Evolutionary conservation across 2,113 vertebrate genomes (phyloP).

Genomic region (Colinus virginianus): DNA sequence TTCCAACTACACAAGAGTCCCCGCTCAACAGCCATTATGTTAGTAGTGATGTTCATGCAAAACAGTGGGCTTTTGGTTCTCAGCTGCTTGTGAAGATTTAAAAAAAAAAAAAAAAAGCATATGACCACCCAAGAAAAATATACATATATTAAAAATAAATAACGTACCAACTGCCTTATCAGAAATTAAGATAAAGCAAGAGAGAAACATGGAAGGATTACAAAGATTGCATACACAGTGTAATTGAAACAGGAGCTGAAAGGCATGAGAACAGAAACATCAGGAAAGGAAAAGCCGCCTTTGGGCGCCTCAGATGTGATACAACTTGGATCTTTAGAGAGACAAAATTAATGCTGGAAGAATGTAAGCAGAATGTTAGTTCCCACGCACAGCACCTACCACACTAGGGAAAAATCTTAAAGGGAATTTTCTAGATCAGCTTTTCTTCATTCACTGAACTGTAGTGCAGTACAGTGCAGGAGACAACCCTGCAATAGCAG

Average conservation of each 20-base stretch:
- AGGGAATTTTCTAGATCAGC: neutral
- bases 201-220: neutral
- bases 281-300: neutral
- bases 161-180: neutral
- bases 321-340: neutral
- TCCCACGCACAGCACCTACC: neutral
- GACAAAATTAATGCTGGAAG: neutral
- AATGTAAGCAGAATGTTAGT: neutral
- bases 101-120: too few relatives aligned
- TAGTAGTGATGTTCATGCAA: neutral
- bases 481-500: neutral
- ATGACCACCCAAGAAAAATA: neutral
- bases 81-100: neutral
- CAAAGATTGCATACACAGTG: neutral
- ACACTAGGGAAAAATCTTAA: neutral
- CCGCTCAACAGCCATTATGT: neutral
- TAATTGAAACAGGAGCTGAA: neutral
- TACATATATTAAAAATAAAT: too few relatives aligned
- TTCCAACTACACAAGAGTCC: neutral
- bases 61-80: neutral
- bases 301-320: neutral
- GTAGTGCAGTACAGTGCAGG: neutral
- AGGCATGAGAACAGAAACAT: neutral
- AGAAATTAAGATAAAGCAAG: neutral
- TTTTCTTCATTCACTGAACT: slow-evolving; percentile 17